Evolutionary conservation across 2,113 vertebrate genomes (phyloP).

Genomic region (Sinocyclocheilus anshuiensis): DNA sequence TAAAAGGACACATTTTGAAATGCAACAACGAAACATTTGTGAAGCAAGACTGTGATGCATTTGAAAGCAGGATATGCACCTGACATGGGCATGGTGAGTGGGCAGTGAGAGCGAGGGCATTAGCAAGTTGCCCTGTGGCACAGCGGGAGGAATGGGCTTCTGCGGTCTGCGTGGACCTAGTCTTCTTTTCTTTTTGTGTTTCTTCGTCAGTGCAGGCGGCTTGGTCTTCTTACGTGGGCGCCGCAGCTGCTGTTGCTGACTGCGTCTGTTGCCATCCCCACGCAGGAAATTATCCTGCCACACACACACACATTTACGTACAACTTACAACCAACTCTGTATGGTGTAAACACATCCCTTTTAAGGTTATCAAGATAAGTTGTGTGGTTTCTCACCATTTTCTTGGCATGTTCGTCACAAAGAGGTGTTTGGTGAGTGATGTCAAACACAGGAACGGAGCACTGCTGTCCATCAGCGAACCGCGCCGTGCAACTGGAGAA

Average conservation of each 20-base stretch:
- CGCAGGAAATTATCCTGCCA: constrained; percentile 95
- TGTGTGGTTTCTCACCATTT: constrained; percentile 82
- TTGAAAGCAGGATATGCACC: constrained; percentile 71
- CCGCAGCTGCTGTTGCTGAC: constrained; percentile 94
- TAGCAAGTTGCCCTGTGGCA: constrained; percentile 96
- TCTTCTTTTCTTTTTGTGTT: constrained; percentile 98
- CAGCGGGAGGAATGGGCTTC: constrained; percentile 96
- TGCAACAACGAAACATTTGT: background rate
- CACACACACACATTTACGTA: background rate
- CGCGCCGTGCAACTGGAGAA: constrained; percentile 98
- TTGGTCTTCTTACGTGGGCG: constrained; percentile 99
- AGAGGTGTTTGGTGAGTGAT: constrained; percentile 98
- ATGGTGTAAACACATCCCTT: background rate
- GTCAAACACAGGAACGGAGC: constrained; percentile 97
- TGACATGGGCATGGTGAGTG: constrained; percentile 84
- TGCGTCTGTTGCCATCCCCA: constrained; percentile 91
- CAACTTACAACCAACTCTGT: background rate
- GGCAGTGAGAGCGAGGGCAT: constrained; percentile 95
- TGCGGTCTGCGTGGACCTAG: constrained; percentile 93
- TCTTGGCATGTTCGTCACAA: constrained; percentile 99
- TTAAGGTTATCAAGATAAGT: background rate
- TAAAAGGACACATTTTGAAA: background rate
- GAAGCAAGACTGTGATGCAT: background rate
- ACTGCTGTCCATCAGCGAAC: constrained; percentile 98
- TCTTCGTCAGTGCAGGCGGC: constrained; percentile 98